Evolutionary conservation across 2,797 vertebrate species (phyloP).

Genomic region (Eulemur coronatus): DNA sequence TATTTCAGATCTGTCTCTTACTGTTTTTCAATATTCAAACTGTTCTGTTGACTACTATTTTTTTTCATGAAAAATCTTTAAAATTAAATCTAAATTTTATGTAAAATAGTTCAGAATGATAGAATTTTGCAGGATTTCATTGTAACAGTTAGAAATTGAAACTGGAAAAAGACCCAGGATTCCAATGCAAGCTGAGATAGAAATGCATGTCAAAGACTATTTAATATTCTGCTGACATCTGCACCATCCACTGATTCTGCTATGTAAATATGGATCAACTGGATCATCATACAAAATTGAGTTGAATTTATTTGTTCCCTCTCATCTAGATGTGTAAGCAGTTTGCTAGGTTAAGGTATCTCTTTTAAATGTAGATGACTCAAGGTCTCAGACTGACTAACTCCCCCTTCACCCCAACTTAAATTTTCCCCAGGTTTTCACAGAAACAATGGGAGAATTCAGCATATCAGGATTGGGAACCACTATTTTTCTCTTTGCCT

Average conservation of each 20-base stretch:
- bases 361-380: neutral
- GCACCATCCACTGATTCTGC: constrained; percentile 13
- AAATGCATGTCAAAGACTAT: constrained; percentile 12
- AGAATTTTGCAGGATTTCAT: constrained; percentile 55
- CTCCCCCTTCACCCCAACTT: neutral
- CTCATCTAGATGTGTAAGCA: neutral
- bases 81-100: constrained; percentile 61
- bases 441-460: neutral
- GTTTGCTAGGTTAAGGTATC: neutral
- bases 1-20: constrained; percentile 34
- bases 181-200: neutral
- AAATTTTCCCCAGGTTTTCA: neutral
- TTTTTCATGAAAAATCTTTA: constrained; percentile 35
- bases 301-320: neutral
- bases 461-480: neutral
- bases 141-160: neutral
- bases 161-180: constrained; percentile 11
- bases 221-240: constrained; percentile 53
- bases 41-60: constrained; percentile 45
- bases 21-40: constrained; percentile 51
- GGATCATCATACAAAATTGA: constrained; percentile 19
- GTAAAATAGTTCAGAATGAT: constrained; percentile 48
- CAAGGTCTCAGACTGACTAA: neutral
- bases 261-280: constrained; percentile 48
- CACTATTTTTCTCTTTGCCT: neutral